These are phyloP conservation scores for Furcula furcula DNA, from an alignment of 2,888 invertebrate genomes.

Conservation along the genomic window DNA sequence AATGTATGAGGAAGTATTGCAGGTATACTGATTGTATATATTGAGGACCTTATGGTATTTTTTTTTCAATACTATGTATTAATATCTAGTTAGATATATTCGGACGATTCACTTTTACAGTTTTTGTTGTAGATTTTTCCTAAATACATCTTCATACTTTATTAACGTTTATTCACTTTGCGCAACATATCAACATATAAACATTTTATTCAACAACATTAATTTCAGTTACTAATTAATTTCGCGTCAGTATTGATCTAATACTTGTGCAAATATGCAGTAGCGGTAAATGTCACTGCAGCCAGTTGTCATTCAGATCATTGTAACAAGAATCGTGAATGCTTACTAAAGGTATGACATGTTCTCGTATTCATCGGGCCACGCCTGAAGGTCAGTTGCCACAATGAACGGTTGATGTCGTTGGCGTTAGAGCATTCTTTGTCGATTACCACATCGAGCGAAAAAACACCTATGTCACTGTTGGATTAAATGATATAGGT, in stretches of 20 bases:
- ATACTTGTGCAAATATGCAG: neutral
- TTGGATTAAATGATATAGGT: constrained; percentile 10
- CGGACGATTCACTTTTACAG: no score
- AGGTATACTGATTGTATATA: no score
- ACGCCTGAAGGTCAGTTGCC: constrained; percentile 54
- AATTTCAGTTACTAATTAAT: neutral
- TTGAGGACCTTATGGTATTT: no score
- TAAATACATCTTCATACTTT: no score
- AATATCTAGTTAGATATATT: no score
- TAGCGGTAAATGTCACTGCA: constrained; percentile 10
- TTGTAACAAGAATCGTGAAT: constrained; percentile 22
- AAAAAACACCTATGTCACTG: constrained; percentile 11
- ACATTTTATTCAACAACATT: no score
- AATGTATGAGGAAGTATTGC: constrained; percentile 8
- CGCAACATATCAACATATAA: no score
- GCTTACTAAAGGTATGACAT: constrained; percentile 20
- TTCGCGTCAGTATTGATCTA: constrained; percentile 1
- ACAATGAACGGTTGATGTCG: constrained; percentile 45
- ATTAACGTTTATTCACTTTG: no score
- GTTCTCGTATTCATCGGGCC: constrained; percentile 29
- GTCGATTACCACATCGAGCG: constrained; percentile 47
- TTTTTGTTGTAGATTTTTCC: no score
- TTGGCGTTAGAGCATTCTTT: constrained; percentile 52
- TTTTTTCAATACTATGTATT: no score
- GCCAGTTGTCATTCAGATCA: constrained; percentile 18